Base-by-base conservation (phyloP, 2,888 invertebrate genomes). In the Lycocerus yunnanus region DNA sequence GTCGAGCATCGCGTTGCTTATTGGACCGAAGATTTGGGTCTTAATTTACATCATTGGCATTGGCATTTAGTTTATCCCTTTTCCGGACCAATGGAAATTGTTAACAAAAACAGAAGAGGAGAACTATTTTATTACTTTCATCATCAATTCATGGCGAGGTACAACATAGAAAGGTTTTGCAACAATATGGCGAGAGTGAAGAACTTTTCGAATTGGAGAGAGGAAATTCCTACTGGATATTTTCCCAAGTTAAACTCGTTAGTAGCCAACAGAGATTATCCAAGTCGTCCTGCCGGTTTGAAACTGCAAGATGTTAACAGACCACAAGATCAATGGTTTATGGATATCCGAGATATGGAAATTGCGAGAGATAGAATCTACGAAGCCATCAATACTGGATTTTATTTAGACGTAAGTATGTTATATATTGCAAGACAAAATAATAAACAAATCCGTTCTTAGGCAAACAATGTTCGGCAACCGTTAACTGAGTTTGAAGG, bases 41-140 rank as follows among this genome's bases (percentile, higher is more conserved):
- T 96, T 80, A 96, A 96, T 87, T 91, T 94, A 67, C 96, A 96
- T 85, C 96, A 96, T 85, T 96, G 96, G 95, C 95, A 96, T 84
- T 96, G 95, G 96, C 96, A 96, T 86, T 89, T 96, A 79, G 95
- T 96, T 1, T 96, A 95, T 85, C 95, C 95, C 0, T 93, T 93
- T 85, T 92, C 93, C 79, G 91, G 92, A 0, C 87, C 90, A 0
- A 81, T 81, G 67, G 86, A 88, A 58, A 91, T 94, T 61, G 94
- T 95, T 6, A 89, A 89, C 66, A 95, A 95, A 84, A 93, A 95
- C 84, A 89, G 94, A 69, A 90, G 94, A 27, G 94, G 95, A 20
- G 94, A 94, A 86, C 87, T 95, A 0, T 95, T 94, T 87, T 94
- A 90, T 84, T 94, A 93, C 85, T 94, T 94, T 93, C 95, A 95